Conservation (phyloP, 30 jellyfish, hydroid and myxozoan species). For the Turritopsis rubra region DNA sequence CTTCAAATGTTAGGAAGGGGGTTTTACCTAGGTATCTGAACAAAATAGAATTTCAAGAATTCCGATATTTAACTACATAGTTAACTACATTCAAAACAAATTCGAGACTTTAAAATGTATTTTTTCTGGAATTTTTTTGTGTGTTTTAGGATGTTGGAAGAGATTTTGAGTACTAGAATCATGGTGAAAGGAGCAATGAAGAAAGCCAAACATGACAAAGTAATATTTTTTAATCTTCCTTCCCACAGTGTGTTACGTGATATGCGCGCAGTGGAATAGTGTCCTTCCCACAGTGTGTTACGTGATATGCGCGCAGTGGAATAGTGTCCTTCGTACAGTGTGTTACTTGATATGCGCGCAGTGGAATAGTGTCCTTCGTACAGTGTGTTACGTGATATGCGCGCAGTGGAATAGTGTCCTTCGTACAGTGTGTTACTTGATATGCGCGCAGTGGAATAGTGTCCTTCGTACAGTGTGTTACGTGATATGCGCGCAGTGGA, state of each 20-base stretch:
- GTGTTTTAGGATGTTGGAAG: constrained; percentile 81
- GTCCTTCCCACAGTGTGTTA: too few relatives aligned
- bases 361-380: too few relatives aligned
- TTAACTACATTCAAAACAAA: background rate
- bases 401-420: too few relatives aligned
- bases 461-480: too few relatives aligned
- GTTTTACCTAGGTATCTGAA: constrained; percentile 72
- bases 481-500: too few relatives aligned
- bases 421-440: background rate
- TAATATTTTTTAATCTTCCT: background rate
- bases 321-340: background rate
- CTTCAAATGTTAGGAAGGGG: constrained; percentile 60
- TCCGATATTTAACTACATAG: too few relatives aligned
- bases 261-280: too few relatives aligned
- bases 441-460: too few relatives aligned
- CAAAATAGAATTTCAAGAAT: background rate
- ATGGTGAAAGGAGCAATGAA: constrained; percentile 94
- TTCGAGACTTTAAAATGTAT: background rate
- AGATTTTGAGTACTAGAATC: constrained; percentile 66
- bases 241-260: background rate
- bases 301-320: too few relatives aligned
- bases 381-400: too few relatives aligned
- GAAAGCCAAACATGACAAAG: constrained; percentile 78
- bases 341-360: too few relatives aligned
- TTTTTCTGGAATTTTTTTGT: constrained; percentile 11